These are phyloP conservation scores for Zosterops lateralis DNA, from an alignment of 2,113 vertebrate species.

Conservation along the genomic window DNA sequence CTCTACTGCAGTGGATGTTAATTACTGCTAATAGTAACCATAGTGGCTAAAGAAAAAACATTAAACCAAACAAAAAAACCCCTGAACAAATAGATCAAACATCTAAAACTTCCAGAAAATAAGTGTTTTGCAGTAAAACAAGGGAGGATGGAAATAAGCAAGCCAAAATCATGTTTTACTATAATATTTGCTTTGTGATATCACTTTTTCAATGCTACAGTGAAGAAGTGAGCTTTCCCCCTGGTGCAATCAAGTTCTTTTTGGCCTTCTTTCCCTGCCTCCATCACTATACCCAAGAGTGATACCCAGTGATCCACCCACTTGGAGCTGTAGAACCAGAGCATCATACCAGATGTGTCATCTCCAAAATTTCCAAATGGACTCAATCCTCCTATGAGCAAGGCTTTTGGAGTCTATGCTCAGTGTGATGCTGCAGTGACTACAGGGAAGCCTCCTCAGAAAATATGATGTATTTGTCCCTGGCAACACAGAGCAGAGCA, in stretches of 20 bases:
- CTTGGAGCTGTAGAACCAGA: conserved; percentile 6
- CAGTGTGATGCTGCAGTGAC: background rate
- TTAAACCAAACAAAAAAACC: background rate
- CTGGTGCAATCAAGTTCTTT: background rate
- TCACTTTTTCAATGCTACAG: background rate
- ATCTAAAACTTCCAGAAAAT: background rate
- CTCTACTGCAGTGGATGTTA: background rate
- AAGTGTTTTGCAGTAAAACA: background rate
- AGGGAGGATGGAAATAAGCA: background rate
- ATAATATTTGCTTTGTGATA: background rate
- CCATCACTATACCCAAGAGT: background rate
- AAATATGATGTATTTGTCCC: background rate
- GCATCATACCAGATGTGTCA: conserved; percentile 29
- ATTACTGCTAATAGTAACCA: background rate
- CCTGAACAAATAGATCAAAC: background rate
- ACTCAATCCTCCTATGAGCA: background rate
- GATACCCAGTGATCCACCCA: conserved; percentile 6
- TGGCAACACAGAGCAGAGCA: background rate
- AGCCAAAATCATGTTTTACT: background rate
- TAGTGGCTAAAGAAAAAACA: background rate
- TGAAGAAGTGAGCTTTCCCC: background rate
- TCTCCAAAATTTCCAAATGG: background rate
- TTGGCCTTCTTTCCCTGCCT: background rate
- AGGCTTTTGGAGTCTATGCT: background rate
- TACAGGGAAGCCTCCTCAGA: background rate